Evolutionary conservation across 1,140 invertebrate genomes (phyloP).

Genomic region (Stegodyphus mimosarum): DNA sequence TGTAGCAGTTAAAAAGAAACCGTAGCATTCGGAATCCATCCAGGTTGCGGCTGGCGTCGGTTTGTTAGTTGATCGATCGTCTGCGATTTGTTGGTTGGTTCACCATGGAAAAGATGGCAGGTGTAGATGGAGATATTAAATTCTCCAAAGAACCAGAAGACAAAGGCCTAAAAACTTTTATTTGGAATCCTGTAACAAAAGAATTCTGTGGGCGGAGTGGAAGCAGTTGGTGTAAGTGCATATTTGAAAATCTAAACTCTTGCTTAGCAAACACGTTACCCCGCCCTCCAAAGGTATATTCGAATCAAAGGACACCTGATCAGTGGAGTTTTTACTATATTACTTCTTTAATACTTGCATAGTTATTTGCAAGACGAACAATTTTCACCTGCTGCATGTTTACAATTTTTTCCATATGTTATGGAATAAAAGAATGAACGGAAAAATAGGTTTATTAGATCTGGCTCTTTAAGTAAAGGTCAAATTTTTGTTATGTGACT

Average conservation of each 20-base stretch:
- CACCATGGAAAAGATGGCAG: constrained; percentile 47
- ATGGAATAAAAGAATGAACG: too few relatives aligned
- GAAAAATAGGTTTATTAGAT: neutral
- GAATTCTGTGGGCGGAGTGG: constrained; percentile 88
- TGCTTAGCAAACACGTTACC: neutral
- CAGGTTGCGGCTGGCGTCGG: constrained; percentile 16
- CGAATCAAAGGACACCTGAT: neutral
- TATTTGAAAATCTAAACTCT: neutral
- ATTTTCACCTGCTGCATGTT: too few relatives aligned
- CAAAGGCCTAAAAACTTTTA: constrained; percentile 80
- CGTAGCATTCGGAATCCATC: constrained; percentile 16
- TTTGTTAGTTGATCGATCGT: constrained; percentile 29
- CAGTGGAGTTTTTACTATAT: neutral
- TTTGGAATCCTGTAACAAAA: constrained; percentile 88
- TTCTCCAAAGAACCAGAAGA: constrained; percentile 71
- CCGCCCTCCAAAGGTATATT: constrained; percentile 31
- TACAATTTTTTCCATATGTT: too few relatives aligned
- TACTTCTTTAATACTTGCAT: too few relatives aligned
- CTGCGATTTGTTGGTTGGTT: constrained; percentile 2
- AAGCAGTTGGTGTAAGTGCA: constrained; percentile 87
- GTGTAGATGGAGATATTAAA: constrained; percentile 45
- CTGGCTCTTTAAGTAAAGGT: too few relatives aligned
- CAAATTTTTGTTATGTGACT: too few relatives aligned
- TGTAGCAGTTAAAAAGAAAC: too few relatives aligned
- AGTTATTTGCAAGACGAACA: too few relatives aligned